Base-by-base conservation (phyloP, 2,797 vertebrate genomes). In the Pseudocheirus occidentalis region DNA sequence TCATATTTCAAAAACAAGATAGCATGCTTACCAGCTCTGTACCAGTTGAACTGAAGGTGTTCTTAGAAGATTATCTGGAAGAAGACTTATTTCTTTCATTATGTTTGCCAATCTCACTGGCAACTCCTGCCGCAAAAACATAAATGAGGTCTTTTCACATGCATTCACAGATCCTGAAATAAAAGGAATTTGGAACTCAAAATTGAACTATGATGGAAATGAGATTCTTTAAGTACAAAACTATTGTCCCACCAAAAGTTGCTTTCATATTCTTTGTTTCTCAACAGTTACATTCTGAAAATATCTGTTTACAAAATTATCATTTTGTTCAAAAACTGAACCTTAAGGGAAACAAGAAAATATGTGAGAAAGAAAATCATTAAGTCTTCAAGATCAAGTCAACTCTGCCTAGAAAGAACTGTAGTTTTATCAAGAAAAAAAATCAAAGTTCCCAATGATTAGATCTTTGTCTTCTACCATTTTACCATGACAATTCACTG, bases 41-140 rank as follows among this genome's bases (percentile, higher is more conserved):
- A 99, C 99, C 98, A 99, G 96, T 2, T 99, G 99, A 97, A 99
- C 99, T 0, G 99, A 99, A 53, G 99, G 99, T 0, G 99, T 99
- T 97, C 98, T 99, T 34, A 99, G 98, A 91, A 99, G 98, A 97
- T 99, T 99, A 97, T 99, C 99, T 52, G 99, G 99, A 97, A 99
- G 98, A 95, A 99, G 97, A 97, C 99, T 99, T 96, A 99, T 99
- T 98, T 99, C 99, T 98, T 99, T 99, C 99, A 99, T 99, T 96
- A 99, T 99, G 98, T 99, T 99, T 96, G 99, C 99, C 98, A 99
- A 90, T 97, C 99, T 99, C 93, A 99, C 99, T 28, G 99, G 99
- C 56, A 99, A 95, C 97, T 99, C 99, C 97, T 99, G 99, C 87
- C 99, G 98, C 92, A 99, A 99, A 99, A 99, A 99, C 98, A 99